These are phyloP conservation scores for Embiotoca jacksoni DNA, from an alignment of 2,113 vertebrate species.

Conservation along the genomic window DNA sequence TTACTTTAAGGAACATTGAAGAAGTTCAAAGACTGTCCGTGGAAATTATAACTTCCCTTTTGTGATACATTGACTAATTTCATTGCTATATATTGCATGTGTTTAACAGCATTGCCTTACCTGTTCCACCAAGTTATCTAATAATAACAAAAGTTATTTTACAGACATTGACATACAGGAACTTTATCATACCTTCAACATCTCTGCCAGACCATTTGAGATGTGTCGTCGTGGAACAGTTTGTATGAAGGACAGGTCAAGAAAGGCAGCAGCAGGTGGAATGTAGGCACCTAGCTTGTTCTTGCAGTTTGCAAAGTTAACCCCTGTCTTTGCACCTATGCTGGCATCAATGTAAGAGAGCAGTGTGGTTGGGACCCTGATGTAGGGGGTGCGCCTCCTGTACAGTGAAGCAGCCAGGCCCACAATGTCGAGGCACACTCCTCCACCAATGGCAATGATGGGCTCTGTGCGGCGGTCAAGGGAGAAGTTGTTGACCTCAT, in stretches of 20 bases:
- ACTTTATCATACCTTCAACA: slow-evolving; percentile 84
- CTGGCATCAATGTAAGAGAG: slow-evolving; percentile 88
- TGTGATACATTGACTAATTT: too few relatives aligned
- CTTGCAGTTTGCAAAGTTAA: slow-evolving; percentile 90
- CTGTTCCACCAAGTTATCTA: too few relatives aligned
- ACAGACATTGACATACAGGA: not conserved
- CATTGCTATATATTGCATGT: too few relatives aligned
- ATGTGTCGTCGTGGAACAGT: slow-evolving; percentile 86
- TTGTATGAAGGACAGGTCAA: slow-evolving; percentile 87
- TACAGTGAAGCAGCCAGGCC: slow-evolving; percentile 87
- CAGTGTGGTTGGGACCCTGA: slow-evolving; percentile 88
- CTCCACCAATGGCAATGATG: slow-evolving; percentile 87
- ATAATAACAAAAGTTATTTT: not conserved
- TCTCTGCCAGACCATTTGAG: slow-evolving; percentile 88
- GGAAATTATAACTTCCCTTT: too few relatives aligned
- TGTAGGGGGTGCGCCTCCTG: slow-evolving; percentile 87
- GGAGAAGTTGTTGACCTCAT: slow-evolving; percentile 86
- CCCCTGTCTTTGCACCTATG: slow-evolving; percentile 86
- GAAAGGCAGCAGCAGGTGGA: slow-evolving; percentile 82
- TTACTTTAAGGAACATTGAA: not conserved
- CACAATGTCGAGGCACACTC: slow-evolving; percentile 88
- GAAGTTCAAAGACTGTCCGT: too few relatives aligned
- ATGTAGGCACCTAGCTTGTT: slow-evolving; percentile 89
- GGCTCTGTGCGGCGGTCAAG: slow-evolving; percentile 85
- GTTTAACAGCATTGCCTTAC: too few relatives aligned